Base-by-base conservation (phyloP, 2,888 invertebrate genomes). In the Hecatera dysodea region DNA sequence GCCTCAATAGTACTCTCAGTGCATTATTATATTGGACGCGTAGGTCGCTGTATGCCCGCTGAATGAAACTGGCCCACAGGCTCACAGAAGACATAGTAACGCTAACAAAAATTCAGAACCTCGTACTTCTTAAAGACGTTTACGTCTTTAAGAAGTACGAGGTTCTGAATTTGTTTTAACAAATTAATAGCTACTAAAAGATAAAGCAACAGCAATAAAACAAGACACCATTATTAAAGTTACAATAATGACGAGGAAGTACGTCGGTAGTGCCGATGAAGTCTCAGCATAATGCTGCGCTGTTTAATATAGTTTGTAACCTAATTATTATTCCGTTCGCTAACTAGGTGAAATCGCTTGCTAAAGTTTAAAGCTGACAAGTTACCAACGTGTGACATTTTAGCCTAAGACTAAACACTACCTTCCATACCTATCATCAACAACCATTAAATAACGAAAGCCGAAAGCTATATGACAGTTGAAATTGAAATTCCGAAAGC, bases 321-420 rank as follows among this genome's bases (percentile, higher is more conserved):
- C 77, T 79, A 77, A 77, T 78, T 78, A 78, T 79, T 79, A 78
- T 78, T 74, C 79, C 12, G 64, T 79, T 78, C 61, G 57, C 69
- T 74, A 78, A 77, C 67, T 67, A 69, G 68, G 79, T 74, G 69
- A 78, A 79, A 78, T 79, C 69, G 39, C 69, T 79, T 65, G 74
- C 19, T 68, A 22, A 79, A 75, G 53, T 65, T 75, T 50, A 65
- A 74, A 63, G 61, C 65, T 65, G 68, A 68, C 74, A 77, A 74
- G 68, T 79, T 59, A 61, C 52, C 24, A 68, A 52, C 52, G 61
- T 65, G 64, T 57, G 68, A 74, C 36, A 73, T 57, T 24, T 46
- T 55, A 39, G 55, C 68, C 61, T 74, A 29, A 61, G 61, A 48
- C 56, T 56, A 9, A 50, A 68, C 44, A 66, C 17, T 55, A n/a